These are phyloP conservation scores for Tichodroma muraria DNA, from an alignment of 2,113 vertebrate species.

Conservation along the genomic window DNA sequence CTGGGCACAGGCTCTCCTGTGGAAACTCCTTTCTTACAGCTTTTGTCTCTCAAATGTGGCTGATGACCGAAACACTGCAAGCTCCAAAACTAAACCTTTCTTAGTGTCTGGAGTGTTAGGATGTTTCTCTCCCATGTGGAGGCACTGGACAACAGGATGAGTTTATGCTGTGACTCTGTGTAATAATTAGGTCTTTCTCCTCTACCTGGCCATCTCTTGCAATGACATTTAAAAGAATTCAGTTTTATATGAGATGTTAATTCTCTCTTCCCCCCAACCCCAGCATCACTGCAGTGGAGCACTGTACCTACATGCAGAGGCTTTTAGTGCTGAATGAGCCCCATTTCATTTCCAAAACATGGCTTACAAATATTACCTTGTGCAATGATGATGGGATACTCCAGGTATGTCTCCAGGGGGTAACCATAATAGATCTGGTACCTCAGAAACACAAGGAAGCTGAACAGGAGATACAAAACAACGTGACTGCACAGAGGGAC, in stretches of 20 bases:
- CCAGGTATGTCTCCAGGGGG: constrained; percentile 87
- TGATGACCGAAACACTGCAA: background rate
- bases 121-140: background rate
- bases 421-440: constrained; percentile 91
- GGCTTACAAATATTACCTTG: constrained; percentile 78
- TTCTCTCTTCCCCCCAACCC: background rate
- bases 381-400: constrained; percentile 89
- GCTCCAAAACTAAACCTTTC: background rate
- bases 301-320: background rate
- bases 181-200: background rate
- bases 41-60: background rate
- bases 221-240: background rate
- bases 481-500: background rate
- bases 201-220: background rate
- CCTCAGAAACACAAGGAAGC: constrained; percentile 89
- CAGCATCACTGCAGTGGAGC: background rate
- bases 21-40: background rate
- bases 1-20: background rate
- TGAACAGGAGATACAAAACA: constrained; percentile 45
- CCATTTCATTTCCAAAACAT: background rate
- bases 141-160: background rate
- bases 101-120: background rate
- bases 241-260: background rate
- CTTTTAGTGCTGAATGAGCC: background rate
- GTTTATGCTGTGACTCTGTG: background rate